A percentile compares a stretch with the other conserved stretches of the same genome.
These are phyloP conservation scores for Thunnus albacares DNA, from an alignment of 2,797 vertebrate species.

Conservation along the genomic window DNA sequence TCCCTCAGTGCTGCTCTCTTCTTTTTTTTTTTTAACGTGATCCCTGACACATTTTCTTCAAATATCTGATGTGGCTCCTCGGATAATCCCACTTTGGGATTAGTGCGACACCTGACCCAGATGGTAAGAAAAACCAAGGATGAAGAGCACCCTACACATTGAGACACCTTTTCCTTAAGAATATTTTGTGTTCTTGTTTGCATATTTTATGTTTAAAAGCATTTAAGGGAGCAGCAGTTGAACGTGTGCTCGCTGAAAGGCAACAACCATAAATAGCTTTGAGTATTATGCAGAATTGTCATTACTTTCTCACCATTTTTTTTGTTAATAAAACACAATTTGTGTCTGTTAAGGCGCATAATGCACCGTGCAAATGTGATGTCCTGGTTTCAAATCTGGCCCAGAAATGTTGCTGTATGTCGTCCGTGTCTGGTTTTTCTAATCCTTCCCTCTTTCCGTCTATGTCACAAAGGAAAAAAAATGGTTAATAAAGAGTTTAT, in stretches of 20 bases:
- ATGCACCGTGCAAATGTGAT: slow-evolving; percentile 31
- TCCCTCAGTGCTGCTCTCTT: background rate
- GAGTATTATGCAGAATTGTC: slow-evolving; percentile 1
- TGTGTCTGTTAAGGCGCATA: slow-evolving; percentile 8
- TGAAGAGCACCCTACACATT: slow-evolving; percentile 9
- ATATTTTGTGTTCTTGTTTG: background rate
- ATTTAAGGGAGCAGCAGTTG: background rate
- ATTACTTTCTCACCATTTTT: background rate
- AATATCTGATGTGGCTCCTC: slow-evolving; percentile 28
- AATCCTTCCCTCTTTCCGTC: slow-evolving; percentile 6
- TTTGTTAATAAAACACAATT: slow-evolving; percentile 18
- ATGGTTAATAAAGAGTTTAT: background rate
- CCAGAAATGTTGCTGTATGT: slow-evolving; percentile 31
- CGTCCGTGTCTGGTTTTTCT: slow-evolving; percentile 1
- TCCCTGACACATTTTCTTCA: slow-evolving; percentile 36
- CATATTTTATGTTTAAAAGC: background rate
- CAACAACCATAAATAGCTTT: background rate
- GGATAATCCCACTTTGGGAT: slow-evolving; percentile 61
- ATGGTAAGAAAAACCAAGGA: slow-evolving; percentile 4
- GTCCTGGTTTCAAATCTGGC: slow-evolving; percentile 45
- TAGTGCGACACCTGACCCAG: slow-evolving; percentile 56
- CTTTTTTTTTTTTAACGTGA: background rate
- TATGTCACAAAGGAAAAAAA: slow-evolving; percentile 15
- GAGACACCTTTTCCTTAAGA: background rate
- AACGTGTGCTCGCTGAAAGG: background rate